A percentile compares a stretch with the other conserved stretches of the same genome.
Evolutionary conservation across 2,113 vertebrate genomes (phyloP).

Genomic region (Spea multiplicata): DNA sequence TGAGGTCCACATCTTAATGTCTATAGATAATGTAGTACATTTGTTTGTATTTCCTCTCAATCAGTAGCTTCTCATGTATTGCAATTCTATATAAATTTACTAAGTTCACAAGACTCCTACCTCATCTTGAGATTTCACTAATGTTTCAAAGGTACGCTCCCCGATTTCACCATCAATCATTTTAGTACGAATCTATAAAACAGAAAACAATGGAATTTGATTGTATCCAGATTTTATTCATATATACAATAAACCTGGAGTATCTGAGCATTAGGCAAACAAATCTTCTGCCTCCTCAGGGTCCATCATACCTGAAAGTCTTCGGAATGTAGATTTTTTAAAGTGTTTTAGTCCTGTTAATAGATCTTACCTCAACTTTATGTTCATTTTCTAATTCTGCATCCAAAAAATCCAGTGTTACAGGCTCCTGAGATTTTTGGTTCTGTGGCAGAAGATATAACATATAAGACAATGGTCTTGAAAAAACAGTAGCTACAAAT

Average conservation of each 20-base stretch:
- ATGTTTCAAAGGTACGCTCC: slow-evolving; percentile 86
- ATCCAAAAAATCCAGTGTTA: slow-evolving; percentile 93
- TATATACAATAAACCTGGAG: too few relatives aligned
- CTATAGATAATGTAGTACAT: too few relatives aligned
- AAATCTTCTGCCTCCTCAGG: too few relatives aligned
- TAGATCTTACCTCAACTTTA: slow-evolving; percentile 86
- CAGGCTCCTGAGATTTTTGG: slow-evolving; percentile 98
- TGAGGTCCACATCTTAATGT: too few relatives aligned
- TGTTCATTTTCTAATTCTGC: slow-evolving; percentile 94
- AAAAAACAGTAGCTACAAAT: slow-evolving; percentile 48
- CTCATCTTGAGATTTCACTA: slow-evolving; percentile 98
- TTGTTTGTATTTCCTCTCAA: too few relatives aligned
- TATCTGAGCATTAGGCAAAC: not conserved
- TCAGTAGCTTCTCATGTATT: too few relatives aligned
- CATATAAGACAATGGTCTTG: not conserved
- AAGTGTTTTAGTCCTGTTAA: too few relatives aligned
- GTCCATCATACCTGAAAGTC: not conserved
- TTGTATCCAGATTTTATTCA: too few relatives aligned
- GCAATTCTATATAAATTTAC: too few relatives aligned
- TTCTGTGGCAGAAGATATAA: slow-evolving; percentile 72
- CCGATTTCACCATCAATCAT: slow-evolving; percentile 95
- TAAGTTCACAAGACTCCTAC: slow-evolving; percentile 62
- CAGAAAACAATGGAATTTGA: too few relatives aligned
- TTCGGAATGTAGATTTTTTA: not conserved
- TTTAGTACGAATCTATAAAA: slow-evolving; percentile 83